Conservation (phyloP, 2,797 vertebrate species). For the Bucorvus abyssinicus region DNA sequence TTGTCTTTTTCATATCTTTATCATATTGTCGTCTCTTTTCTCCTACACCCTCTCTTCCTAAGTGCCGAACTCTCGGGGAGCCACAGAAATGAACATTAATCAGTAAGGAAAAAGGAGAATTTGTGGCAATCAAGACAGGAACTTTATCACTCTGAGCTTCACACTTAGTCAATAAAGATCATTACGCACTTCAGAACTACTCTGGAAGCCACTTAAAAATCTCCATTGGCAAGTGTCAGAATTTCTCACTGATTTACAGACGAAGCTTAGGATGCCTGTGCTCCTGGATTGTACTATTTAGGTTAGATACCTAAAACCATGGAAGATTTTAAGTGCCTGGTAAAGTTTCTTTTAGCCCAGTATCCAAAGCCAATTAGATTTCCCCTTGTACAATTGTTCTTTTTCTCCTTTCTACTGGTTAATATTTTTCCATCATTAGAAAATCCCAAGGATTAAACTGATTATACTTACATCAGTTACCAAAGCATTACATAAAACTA, state of each 20-base stretch:
- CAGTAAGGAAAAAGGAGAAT: background rate
- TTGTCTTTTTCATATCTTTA: background rate
- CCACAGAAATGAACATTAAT: background rate
- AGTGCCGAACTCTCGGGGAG: background rate
- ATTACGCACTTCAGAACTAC: background rate
- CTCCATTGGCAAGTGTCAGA: background rate
- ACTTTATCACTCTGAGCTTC: background rate
- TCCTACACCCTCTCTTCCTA: background rate
- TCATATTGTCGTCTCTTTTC: background rate
- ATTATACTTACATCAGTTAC: background rate
- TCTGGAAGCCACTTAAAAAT: background rate
- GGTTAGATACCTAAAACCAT: background rate
- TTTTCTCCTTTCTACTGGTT: background rate
- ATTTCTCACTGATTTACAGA: background rate
- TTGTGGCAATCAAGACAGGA: background rate
- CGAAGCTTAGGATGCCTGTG: accelerated
- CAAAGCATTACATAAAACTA: background rate
- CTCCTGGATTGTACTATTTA: background rate
- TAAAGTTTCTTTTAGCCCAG: background rate
- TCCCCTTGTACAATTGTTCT: background rate
- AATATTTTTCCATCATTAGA: background rate
- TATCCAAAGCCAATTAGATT: background rate
- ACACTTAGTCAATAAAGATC: background rate
- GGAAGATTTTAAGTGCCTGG: background rate
- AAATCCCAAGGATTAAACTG: background rate